phyloP scores from a whole-genome alignment of 2,888 invertebrate species.

The Odontocolon sp. region DNA sequence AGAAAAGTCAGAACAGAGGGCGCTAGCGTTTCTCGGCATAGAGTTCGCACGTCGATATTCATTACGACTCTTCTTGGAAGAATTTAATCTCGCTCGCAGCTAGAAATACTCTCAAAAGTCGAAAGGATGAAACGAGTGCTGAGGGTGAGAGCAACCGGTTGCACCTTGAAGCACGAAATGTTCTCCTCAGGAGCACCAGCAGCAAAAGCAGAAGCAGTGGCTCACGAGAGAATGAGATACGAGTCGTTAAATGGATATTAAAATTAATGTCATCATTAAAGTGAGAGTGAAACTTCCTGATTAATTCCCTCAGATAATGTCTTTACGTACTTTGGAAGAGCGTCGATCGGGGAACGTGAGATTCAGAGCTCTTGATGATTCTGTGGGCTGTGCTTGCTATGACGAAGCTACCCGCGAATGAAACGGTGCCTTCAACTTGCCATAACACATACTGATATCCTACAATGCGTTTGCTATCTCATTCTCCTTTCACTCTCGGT shows the following conservation, averaged over 20 bases:
- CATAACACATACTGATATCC: neutral
- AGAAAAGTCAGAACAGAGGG: neutral
- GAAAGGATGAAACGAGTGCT: neutral
- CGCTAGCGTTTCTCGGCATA: neutral
- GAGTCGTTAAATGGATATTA: conserved; percentile 57
- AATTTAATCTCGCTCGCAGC: conserved; percentile 19
- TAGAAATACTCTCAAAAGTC: neutral
- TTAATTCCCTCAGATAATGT: conserved; percentile 49
- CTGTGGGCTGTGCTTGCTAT: neutral
- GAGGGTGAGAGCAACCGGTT: conserved; percentile 53
- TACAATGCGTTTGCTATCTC: neutral
- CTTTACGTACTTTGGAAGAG: conserved; percentile 37
- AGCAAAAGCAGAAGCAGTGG: conserved; percentile 3
- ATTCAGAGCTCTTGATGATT: neutral
- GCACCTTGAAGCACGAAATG: conserved; percentile 48
- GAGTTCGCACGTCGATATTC: neutral
- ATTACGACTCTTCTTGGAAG: conserved; percentile 1
- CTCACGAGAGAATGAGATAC: conserved; percentile 49
- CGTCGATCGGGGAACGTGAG: conserved; percentile 16
- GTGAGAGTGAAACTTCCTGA: conserved; percentile 45
- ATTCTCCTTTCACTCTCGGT: neutral
- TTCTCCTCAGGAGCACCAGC: conserved; percentile 30
- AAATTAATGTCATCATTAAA: conserved; percentile 57
- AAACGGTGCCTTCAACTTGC: neutral
- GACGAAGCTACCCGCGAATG: too few relatives aligned